A percentile compares a stretch with the other conserved stretches of the same genome.
phyloP scores from a whole-genome alignment of 1,140 invertebrate genomes.

The Aporrectodea caliginosa region DNA sequence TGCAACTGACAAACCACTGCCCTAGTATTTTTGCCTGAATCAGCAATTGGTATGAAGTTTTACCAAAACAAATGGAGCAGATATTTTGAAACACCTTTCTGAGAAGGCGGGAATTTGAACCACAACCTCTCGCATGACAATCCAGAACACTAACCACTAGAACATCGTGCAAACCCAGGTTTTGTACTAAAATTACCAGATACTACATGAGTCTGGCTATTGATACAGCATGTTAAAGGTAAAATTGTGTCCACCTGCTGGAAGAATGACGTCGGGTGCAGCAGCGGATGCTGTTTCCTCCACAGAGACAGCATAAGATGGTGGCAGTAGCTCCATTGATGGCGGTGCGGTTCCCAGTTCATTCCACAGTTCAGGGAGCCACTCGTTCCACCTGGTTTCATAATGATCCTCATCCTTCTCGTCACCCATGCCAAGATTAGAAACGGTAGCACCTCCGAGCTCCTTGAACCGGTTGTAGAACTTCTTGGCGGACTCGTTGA shows the following conservation, averaged over 20 bases:
- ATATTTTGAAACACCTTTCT: no score
- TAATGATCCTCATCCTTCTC: conserved; percentile 27
- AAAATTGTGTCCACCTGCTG: conserved; percentile 21
- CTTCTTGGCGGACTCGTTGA: conserved; percentile 29
- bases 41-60: no score
- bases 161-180: no score
- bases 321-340: conserved; percentile 26
- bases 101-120: no score
- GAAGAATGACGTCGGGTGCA: conserved; percentile 23
- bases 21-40: no score
- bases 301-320: conserved; percentile 26
- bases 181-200: no score
- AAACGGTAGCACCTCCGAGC: conserved; percentile 20
- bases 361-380: conserved; percentile 33
- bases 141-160: no score
- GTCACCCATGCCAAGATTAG: conserved; percentile 28
- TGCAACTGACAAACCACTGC: no score
- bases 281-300: conserved; percentile 10
- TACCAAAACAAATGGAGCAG: no score
- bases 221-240: no score
- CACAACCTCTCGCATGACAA: no score
- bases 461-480: conserved; percentile 27
- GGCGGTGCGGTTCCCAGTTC: conserved; percentile 31
- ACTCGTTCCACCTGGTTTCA: conserved; percentile 33
- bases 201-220: no score